phyloP scores from a whole-genome alignment of 2,797 vertebrate genomes.

The Rhinophrynus dorsalis region DNA sequence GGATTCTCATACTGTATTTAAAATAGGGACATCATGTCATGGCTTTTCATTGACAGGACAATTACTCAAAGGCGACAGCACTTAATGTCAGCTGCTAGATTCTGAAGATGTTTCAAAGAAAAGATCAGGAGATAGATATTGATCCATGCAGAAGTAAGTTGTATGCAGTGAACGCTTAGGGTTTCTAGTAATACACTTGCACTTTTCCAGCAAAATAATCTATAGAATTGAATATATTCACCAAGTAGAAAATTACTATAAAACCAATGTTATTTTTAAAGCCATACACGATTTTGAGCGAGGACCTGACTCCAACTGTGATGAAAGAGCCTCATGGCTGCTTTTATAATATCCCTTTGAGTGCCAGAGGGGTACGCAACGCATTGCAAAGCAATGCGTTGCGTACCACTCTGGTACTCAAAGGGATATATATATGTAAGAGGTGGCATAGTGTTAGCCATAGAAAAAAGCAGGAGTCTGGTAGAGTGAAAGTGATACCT shows the following conservation, averaged over 20 bases:
- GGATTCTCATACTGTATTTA: slow-evolving; percentile 52
- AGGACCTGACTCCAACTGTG: too few relatives aligned
- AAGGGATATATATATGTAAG: too few relatives aligned
- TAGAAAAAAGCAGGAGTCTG: too few relatives aligned
- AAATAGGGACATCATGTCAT: slow-evolving; percentile 31
- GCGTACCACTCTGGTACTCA: too few relatives aligned
- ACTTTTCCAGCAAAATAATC: slow-evolving; percentile 7
- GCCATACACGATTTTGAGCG: too few relatives aligned
- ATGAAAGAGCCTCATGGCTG: too few relatives aligned
- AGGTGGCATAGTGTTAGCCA: too few relatives aligned
- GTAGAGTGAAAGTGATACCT: too few relatives aligned
- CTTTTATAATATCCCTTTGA: too few relatives aligned
- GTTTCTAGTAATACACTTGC: slow-evolving; percentile 6
- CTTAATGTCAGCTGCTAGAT: slow-evolving; percentile 37
- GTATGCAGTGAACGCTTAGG: rapidly evolving
- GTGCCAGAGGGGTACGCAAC: too few relatives aligned
- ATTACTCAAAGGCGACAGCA: slow-evolving; percentile 48
- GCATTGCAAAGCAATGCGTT: too few relatives aligned
- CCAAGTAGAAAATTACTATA: background rate
- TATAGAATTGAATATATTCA: slow-evolving; percentile 5
- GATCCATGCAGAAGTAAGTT: background rate
- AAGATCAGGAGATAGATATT: slow-evolving; percentile 42
- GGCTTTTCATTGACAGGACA: slow-evolving; percentile 50
- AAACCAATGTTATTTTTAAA: background rate
- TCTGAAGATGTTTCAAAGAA: slow-evolving; percentile 32